Evolutionary conservation across 2,888 invertebrate genomes (phyloP).

Genomic region (Acanthosepion pharaonis): DNA sequence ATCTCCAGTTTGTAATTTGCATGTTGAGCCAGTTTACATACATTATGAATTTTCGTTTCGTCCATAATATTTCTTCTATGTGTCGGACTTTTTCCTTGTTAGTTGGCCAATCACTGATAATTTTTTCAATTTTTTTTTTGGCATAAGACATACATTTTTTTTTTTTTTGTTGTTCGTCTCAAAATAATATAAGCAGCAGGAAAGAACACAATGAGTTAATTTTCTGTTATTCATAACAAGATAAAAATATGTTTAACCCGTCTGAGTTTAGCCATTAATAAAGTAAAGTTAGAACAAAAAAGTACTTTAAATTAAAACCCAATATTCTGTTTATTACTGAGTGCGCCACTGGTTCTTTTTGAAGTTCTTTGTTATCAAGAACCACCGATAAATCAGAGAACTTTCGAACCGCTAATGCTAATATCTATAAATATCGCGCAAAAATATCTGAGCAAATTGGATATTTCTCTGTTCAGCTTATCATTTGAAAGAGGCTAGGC

Average conservation of each 20-base stretch:
- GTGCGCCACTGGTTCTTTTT: not conserved
- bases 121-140: too few species aligned
- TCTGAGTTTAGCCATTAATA: not conserved
- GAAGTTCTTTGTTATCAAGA: not conserved
- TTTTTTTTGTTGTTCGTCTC: not conserved
- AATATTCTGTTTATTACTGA: not conserved
- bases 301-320: not conserved
- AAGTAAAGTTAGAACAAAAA: not conserved
- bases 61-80: too few species aligned
- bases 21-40: too few species aligned
- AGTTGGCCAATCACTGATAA: not conserved
- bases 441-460: not conserved
- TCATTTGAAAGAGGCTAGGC: not conserved
- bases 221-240: conserved; percentile 33
- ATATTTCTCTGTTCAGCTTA: not conserved
- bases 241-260: not conserved
- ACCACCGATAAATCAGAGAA: not conserved
- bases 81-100: not conserved
- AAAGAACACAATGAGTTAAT: not conserved
- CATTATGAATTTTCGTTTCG: too few species aligned
- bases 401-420: not conserved
- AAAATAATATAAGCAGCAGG: not conserved
- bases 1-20: too few species aligned
- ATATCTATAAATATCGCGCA: not conserved
- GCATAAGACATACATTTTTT: too few species aligned